Percentiles rank a stretch among this genome's conserved stretches.
phyloP scores from a whole-genome alignment of 2,797 vertebrate genomes.

The Neopelma chrysocephalum region DNA sequence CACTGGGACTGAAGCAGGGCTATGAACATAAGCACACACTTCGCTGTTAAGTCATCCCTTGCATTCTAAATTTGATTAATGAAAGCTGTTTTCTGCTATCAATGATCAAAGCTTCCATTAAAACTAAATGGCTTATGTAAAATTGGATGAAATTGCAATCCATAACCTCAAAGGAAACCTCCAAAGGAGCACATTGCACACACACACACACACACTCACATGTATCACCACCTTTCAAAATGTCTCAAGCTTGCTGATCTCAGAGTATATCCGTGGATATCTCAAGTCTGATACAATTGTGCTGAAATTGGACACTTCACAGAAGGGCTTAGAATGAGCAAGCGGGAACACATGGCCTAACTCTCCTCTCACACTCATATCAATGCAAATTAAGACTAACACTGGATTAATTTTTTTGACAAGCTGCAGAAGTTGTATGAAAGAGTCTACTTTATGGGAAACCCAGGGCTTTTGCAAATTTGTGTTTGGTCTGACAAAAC shows the following conservation, averaged over 20 bases:
- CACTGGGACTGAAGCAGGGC: not conserved
- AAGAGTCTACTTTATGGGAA: not conserved
- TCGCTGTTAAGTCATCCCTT: not conserved
- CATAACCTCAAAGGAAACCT: not conserved
- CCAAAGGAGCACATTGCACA: rapidly evolving
- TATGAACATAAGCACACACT: not conserved
- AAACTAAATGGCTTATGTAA: not conserved
- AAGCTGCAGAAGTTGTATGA: not conserved
- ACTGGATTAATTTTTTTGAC: not conserved
- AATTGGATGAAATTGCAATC: not conserved
- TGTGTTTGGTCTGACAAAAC: not conserved
- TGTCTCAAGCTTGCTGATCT: not conserved
- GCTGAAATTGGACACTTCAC: constrained; percentile 13
- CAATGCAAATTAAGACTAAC: constrained; percentile 5
- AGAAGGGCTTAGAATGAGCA: not conserved
- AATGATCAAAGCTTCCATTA: constrained; percentile 55
- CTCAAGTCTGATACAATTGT: constrained; percentile 3
- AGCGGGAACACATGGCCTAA: not conserved
- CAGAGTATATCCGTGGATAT: not conserved
- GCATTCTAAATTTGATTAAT: not conserved
- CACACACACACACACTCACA: too few relatives aligned
- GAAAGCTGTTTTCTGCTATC: constrained; percentile 14
- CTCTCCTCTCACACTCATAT: not conserved
- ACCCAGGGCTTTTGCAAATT: not conserved
- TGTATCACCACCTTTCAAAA: not conserved